Conservation (phyloP, 1,140 invertebrate species). For the Sogatella furcifera region DNA sequence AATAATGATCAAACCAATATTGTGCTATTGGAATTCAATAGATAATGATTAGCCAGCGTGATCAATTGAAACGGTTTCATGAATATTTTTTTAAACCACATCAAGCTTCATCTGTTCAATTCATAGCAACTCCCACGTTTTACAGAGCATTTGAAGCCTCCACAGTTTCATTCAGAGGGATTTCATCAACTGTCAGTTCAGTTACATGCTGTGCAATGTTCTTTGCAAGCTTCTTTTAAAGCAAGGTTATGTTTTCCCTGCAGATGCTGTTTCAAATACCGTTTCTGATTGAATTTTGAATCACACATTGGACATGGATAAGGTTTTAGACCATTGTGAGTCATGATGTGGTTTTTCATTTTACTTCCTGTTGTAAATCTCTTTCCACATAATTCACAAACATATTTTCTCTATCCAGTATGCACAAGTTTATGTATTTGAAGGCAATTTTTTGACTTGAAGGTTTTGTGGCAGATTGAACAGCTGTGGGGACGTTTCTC, state of each 20-base stretch:
- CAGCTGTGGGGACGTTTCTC: constrained; percentile 54
- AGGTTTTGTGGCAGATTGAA: constrained; percentile 44
- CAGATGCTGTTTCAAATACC: constrained; percentile 32
- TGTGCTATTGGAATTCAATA: no score
- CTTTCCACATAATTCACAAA: constrained; percentile 40
- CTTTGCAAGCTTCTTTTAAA: neutral
- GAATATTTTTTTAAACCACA: neutral
- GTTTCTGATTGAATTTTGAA: constrained; percentile 40
- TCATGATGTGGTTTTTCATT: constrained; percentile 37
- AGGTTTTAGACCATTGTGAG: constrained; percentile 41
- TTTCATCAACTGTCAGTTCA: neutral
- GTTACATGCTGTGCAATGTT: neutral
- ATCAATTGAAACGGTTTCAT: no score
- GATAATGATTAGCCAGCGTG: no score
- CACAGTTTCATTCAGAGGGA: no score
- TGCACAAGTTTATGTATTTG: constrained; percentile 49
- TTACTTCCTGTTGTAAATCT: constrained; percentile 41
- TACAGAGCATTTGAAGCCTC: no score
- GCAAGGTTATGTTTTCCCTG: constrained; percentile 16
- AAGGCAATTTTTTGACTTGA: constrained; percentile 32
- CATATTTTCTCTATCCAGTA: constrained; percentile 27
- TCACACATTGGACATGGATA: constrained; percentile 40
- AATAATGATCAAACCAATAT: no score
- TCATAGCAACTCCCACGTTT: neutral
- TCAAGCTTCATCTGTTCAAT: neutral